Percentiles rank a stretch among this genome's conserved stretches.
Conservation (phyloP, 2,797 vertebrate species). For the Sciurus carolinensis region DNA sequence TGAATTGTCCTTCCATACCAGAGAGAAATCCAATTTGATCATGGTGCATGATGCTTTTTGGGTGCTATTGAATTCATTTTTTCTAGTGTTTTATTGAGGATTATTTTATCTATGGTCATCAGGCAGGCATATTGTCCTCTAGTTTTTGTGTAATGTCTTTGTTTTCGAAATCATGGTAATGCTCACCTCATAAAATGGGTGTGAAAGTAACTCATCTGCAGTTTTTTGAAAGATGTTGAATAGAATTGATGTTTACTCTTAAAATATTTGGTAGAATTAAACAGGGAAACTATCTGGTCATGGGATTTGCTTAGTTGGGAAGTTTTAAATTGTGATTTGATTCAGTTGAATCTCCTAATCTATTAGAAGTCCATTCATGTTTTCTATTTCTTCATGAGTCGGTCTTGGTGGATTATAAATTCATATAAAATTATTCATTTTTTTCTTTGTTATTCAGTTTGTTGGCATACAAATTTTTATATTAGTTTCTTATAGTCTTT, state of each 20-base stretch:
- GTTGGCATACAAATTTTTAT: neutral
- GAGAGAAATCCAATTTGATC: neutral
- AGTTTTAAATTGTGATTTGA: neutral
- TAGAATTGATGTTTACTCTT: neutral
- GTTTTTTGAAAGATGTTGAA: neutral
- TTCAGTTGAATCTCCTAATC: no score
- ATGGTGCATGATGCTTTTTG: no score
- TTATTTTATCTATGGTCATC: neutral
- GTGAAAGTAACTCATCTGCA: neutral
- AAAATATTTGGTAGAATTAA: neutral
- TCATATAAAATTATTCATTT: neutral
- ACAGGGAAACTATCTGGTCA: neutral
- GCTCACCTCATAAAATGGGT: neutral
- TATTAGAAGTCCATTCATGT: neutral
- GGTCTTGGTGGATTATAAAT: neutral
- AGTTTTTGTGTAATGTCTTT: neutral
- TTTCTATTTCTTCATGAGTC: neutral
- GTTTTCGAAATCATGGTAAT: neutral
- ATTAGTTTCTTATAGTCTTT: neutral
- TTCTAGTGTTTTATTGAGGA: no score
- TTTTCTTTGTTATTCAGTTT: no score
- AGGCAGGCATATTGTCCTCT: neutral
- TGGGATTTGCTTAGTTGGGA: neutral
- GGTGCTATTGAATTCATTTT: no score
- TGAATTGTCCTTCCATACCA: neutral